phyloP scores from a whole-genome alignment of 2,113 vertebrate genomes.

The Plectropomus leopardus region DNA sequence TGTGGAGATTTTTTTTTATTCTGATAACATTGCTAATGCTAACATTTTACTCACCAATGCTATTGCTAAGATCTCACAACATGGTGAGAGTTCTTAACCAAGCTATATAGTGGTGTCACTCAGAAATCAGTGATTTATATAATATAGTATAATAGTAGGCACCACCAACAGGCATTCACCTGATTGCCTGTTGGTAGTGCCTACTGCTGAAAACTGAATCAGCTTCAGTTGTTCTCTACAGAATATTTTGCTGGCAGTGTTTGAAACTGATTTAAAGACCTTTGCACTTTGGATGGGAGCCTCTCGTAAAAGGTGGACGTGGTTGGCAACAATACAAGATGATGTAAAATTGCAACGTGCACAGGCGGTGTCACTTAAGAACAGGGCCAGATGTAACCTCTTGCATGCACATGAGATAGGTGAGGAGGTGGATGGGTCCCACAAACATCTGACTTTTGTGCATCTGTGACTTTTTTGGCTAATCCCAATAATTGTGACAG shows the following conservation, averaged over 20 bases:
- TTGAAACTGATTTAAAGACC: constrained; percentile 33
- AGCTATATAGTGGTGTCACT: neutral
- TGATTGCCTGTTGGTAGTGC: constrained; percentile 49
- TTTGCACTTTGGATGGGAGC: constrained; percentile 62
- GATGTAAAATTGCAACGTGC: too few relatives aligned
- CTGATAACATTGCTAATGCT: neutral
- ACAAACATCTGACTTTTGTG: too few relatives aligned
- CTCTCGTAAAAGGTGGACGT: neutral
- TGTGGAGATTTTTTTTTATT: neutral
- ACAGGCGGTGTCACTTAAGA: too few relatives aligned
- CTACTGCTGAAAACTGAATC: constrained; percentile 42
- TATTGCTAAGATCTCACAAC: neutral
- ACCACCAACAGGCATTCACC: constrained; percentile 12
- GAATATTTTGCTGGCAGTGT: constrained; percentile 47
- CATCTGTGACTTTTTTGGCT: too few relatives aligned
- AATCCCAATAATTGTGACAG: too few relatives aligned
- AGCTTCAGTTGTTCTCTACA: constrained; percentile 29
- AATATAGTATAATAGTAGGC: too few relatives aligned
- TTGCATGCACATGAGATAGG: too few relatives aligned
- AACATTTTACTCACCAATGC: neutral
- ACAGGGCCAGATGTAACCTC: too few relatives aligned
- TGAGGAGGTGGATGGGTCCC: too few relatives aligned
- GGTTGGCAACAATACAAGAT: neutral
- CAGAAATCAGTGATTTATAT: neutral
- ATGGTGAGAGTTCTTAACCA: neutral